These are phyloP conservation scores for Taenioides sp. DNA, from an alignment of 2,797 vertebrate species.

Conservation along the genomic window DNA sequence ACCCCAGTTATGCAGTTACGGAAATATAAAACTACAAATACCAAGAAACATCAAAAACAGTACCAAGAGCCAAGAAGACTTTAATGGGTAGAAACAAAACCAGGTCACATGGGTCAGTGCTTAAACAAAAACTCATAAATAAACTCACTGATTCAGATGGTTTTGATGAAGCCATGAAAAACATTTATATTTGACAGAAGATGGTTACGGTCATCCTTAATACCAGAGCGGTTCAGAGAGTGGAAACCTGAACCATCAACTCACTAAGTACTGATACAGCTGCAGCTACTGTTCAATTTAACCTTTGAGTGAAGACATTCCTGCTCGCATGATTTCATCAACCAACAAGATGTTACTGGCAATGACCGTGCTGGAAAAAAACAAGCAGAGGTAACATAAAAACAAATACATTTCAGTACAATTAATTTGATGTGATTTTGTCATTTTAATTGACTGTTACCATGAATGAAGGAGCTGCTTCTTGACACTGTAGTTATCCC, in stretches of 20 bases:
- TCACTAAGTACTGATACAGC: conserved; percentile 30
- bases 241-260: conserved; percentile 41
- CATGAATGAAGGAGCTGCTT: conserved; percentile 97
- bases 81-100: conserved; percentile 82
- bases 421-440: neutral
- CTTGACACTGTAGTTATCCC: conserved; percentile 98
- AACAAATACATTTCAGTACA: too few relatives aligned
- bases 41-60: neutral
- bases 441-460: conserved; percentile 67
- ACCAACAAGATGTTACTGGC: conserved; percentile 97
- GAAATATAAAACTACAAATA: neutral
- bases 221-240: conserved; percentile 50
- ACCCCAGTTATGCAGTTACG: neutral
- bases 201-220: conserved; percentile 39
- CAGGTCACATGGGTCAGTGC: conserved; percentile 76
- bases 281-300: conserved; percentile 70
- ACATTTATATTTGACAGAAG: conserved; percentile 48
- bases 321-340: conserved; percentile 97
- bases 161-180: conserved; percentile 50
- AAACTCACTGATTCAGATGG: conserved; percentile 62
- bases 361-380: conserved; percentile 87
- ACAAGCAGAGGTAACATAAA: neutral
- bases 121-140: conserved; percentile 81
- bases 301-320: conserved; percentile 96
- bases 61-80: conserved; percentile 58